Evolutionary conservation across 2,113 vertebrate genomes (phyloP).

Genomic region (Trogon melanurus): DNA sequence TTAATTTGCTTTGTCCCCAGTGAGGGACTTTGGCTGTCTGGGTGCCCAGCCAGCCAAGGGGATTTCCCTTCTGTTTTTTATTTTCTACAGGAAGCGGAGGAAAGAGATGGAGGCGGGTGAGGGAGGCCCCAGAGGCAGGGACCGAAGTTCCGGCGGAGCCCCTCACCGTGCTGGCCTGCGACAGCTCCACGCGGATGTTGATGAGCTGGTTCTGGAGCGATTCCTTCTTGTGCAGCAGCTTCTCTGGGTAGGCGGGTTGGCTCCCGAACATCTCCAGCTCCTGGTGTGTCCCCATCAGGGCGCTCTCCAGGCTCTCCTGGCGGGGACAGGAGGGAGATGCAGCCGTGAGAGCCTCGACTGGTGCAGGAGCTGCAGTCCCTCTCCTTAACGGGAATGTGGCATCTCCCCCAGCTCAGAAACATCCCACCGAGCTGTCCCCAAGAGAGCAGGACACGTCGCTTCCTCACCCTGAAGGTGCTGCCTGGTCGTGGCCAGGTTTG

Average conservation of each 20-base stretch:
- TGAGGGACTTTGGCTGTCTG: neutral
- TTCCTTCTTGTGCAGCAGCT: constrained; percentile 91
- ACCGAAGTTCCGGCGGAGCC: neutral
- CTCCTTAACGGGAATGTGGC: neutral
- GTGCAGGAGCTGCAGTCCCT: neutral
- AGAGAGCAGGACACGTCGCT: rapidly evolving
- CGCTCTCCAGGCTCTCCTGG: constrained; percentile 92
- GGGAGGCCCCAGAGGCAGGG: neutral
- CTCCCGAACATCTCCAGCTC: constrained; percentile 92
- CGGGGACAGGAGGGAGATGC: neutral
- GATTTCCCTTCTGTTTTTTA: neutral
- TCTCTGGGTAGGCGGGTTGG: constrained; percentile 86
- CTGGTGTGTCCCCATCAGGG: constrained; percentile 93
- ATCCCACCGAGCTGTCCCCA: neutral
- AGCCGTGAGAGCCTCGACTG: neutral
- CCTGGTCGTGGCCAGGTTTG: neutral
- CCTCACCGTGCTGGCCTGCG: constrained; percentile 91
- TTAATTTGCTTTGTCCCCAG: neutral
- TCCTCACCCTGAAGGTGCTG: rapidly evolving
- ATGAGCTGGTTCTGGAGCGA: constrained; percentile 94
- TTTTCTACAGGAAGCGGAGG: neutral
- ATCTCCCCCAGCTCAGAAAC: neutral
- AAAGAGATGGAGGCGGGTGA: rapidly evolving
- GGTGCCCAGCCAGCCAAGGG: neutral
- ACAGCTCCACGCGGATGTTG: constrained; percentile 93